Evolutionary conservation across 1,140 invertebrate genomes (phyloP), one percentile per base, ranked within the genome.

Genomic region (Bombus superbus): DNA sequence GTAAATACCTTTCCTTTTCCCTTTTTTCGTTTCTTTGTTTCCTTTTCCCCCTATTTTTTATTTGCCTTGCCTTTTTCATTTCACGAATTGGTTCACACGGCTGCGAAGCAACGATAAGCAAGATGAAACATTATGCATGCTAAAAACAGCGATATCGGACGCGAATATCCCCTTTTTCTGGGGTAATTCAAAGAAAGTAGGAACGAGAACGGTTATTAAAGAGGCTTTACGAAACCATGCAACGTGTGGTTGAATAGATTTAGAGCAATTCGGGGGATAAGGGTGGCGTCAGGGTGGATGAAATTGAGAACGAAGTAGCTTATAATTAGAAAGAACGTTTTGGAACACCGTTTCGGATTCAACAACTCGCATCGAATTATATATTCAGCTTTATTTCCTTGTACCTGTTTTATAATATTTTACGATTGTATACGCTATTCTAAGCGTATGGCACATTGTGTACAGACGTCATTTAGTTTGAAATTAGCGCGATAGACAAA

Each of bases 1-100:
- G 42, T 59, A 76, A 82, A 86, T 87, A 74, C 66, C 35, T 62
- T 25, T 64, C 83, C 74, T n/a, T 72, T 72, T 35, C 18, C 9
- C 13, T 13, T 15, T 18, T 18, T 57, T 82, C 68, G 13, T 66
- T 57, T 53, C n/a, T 15, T 4, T 59, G 10, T 9, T 28, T 44
- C 5, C 4, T 8, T 57, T 18, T 2, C 13, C 11, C 11, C 25
- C 42, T 86, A 57, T 25, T 57, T 73, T 32, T 47, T 15, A 0
- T 35, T 10, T 35, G 4, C 38, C 25, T 72, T 6, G 35, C 5
- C 32, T 32, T 62, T 3, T n/a, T 35, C 18, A 32, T 59, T 59
- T 28, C 8, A 11, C 11, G 28, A 32, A 28, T 9, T 15, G 11
- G 35, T 77, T 32, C 42, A 38, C 40, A 4, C 40, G 40, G 25